Percentiles rank a stretch among this genome's conserved stretches.
phyloP scores from a whole-genome alignment of 2,797 vertebrate species.

The Rhabdophis nuchalis region DNA sequence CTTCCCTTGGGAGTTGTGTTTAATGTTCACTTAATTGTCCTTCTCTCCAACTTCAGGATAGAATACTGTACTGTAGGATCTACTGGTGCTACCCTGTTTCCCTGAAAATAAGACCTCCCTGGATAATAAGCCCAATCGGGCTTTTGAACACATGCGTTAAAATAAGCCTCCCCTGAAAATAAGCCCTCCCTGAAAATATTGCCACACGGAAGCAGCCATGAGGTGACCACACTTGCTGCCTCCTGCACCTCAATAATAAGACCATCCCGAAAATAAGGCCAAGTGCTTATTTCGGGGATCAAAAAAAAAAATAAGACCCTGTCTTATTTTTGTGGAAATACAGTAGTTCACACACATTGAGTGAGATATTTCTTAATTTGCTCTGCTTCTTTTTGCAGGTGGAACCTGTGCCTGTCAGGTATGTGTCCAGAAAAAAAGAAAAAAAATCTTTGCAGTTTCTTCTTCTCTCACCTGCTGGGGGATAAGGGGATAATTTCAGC shows the following conservation, averaged over 20 bases:
- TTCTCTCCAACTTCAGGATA: neutral
- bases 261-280: too few relatives aligned
- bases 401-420: constrained; percentile 75
- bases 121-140: too few relatives aligned
- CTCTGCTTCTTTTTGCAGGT: constrained; percentile 68
- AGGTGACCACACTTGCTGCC: too few relatives aligned
- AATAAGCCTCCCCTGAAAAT: too few relatives aligned
- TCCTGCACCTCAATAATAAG: too few relatives aligned
- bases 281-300: too few relatives aligned
- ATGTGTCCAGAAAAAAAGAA: constrained; percentile 48
- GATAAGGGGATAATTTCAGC: constrained; percentile 4
- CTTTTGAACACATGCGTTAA: too few relatives aligned
- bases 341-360: constrained; percentile 31
- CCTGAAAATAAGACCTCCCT: too few relatives aligned
- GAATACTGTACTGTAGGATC: constrained; percentile 26
- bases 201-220: too few relatives aligned
- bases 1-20: constrained; percentile 5
- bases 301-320: too few relatives aligned
- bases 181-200: too few relatives aligned
- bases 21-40: neutral
- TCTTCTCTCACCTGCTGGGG: constrained; percentile 44
- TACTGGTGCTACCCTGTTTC: constrained; percentile 39
- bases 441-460: constrained; percentile 29
- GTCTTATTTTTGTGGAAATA: too few relatives aligned
- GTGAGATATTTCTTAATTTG: constrained; percentile 51